Evolutionary conservation across 2,888 invertebrate species (phyloP), one percentile per base, ranked within the genome.

Genomic region (Pseudanteris insignis): DNA sequence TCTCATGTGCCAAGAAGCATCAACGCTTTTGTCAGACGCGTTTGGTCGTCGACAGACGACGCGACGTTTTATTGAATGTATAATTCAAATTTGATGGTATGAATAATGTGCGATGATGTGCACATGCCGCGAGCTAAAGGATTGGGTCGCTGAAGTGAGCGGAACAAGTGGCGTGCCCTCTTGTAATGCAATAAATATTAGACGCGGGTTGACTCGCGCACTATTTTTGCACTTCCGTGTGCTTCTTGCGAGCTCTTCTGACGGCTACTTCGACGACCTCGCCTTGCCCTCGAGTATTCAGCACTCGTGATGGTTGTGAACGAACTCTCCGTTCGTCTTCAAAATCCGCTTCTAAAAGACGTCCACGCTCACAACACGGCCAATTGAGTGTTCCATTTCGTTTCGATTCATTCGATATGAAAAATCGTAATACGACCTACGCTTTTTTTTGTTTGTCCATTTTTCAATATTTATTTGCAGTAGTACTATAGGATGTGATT

Each of bases 101-200:
- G 74, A 76, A 77, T 76, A 76, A 76, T 73, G 70, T 63, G 71
- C 69, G 68, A 71, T 72, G 71, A 73, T 70, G 70, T 68, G 67
- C 38, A 46, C 36, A 25, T 28, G 43, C 48, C 24, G 25, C 36
- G 36, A 25, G 36, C 64, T 50, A 59, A 61, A 58, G 51, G 34
- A 44, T 37, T 40, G 25, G 38, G 26, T 32, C 36, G 34, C 40
- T 47, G 51, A 43, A 37, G 43, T 34, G 48, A 53, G 54, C 36
- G 36, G 29, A 40, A 37, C 48, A 37, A n/a, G 34, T 43, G 36
- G 29, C 51, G 59, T 40, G 62, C 67, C 58, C 21, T 12, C 33
- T 10, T 41, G 67, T 69, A 70, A 70, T 64, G 70, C 61, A 67
- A 74, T 75, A 75, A 75, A 75, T 75, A 75, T 74, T 72, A 74